Conservation (phyloP, 2,888 invertebrate genomes). For the Callosobruchus maculatus region DNA sequence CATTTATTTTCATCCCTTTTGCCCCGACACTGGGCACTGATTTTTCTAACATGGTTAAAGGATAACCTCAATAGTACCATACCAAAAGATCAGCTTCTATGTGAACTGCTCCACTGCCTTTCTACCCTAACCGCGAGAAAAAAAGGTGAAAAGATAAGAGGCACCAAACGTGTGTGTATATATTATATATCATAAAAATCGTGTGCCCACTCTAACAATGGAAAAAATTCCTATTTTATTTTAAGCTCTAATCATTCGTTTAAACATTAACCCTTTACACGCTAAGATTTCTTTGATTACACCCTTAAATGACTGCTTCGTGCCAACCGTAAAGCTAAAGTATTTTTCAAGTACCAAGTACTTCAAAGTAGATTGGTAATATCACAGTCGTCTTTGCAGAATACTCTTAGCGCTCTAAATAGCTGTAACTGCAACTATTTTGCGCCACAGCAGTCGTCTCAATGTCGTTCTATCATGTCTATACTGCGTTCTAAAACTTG, state of each 20-base stretch:
- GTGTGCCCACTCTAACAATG: conserved; percentile 42
- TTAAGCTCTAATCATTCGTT: conserved; percentile 7
- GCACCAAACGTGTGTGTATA: conserved; percentile 5
- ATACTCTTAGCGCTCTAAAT: conserved; percentile 48
- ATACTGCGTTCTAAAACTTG: neutral
- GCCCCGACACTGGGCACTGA: no score
- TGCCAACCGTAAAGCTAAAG: conserved; percentile 34
- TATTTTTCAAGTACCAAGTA: conserved; percentile 28
- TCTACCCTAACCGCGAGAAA: no score
- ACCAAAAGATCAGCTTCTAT: no score
- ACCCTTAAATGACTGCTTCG: conserved; percentile 28
- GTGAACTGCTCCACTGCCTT: no score
- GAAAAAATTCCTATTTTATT: conserved; percentile 11
- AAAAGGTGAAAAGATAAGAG: conserved; percentile 18
- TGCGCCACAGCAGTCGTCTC: conserved; percentile 1
- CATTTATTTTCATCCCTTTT: no score
- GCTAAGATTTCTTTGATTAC: conserved; percentile 43
- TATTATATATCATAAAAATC: conserved; percentile 18
- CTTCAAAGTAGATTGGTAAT: conserved; percentile 41
- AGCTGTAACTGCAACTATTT: conserved; percentile 49
- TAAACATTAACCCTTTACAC: conserved; percentile 33
- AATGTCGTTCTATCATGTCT: conserved; percentile 6
- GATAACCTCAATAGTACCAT: no score
- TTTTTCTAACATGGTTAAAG: no score
- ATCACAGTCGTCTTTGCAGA: conserved; percentile 48